Evolutionary conservation across 1,140 invertebrate genomes (phyloP).

Genomic region (Philaenus spumarius): DNA sequence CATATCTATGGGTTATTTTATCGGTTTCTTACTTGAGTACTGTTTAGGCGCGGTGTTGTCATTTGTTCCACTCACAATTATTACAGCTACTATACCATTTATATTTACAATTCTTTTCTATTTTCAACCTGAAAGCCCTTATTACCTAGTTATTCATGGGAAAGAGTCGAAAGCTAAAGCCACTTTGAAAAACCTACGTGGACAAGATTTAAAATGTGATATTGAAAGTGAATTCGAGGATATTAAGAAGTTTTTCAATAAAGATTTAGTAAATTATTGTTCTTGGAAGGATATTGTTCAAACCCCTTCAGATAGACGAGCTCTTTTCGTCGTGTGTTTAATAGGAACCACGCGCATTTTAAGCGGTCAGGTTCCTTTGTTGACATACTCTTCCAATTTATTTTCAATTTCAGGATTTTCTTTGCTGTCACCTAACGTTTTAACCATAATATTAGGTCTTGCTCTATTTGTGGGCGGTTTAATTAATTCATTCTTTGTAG

Average conservation of each 20-base stretch:
- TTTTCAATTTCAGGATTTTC: slow-evolving; percentile 7
- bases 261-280: slow-evolving; percentile 8
- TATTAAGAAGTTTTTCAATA: slow-evolving; percentile 17
- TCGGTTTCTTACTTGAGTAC: slow-evolving; percentile 75
- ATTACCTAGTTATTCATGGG: slow-evolving; percentile 54
- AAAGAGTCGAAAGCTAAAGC: slow-evolving; percentile 52
- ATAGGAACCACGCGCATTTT: slow-evolving; percentile 20
- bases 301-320: slow-evolving; percentile 12
- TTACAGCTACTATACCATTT: slow-evolving; percentile 51
- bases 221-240: slow-evolving; percentile 18
- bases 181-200: slow-evolving; percentile 59
- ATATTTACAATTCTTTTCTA: slow-evolving; percentile 58
- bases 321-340: slow-evolving; percentile 22
- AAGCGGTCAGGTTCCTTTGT: slow-evolving; percentile 22
- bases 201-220: not conserved
- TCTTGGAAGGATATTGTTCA: not conserved
- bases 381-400: slow-evolving; percentile 24
- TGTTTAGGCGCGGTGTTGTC: slow-evolving; percentile 61
- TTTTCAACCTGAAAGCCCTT: slow-evolving; percentile 77
- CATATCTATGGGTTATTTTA: slow-evolving; percentile 36
- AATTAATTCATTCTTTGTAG: slow-evolving; percentile 36
- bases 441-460: slow-evolving; percentile 19
- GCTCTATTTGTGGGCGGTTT: slow-evolving; percentile 28
- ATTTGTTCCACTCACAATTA: slow-evolving; percentile 58
- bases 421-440: slow-evolving; percentile 6